These are phyloP conservation scores for Drosophila neocordata DNA, from an alignment of 1,140 invertebrate species.

Conservation along the genomic window DNA sequence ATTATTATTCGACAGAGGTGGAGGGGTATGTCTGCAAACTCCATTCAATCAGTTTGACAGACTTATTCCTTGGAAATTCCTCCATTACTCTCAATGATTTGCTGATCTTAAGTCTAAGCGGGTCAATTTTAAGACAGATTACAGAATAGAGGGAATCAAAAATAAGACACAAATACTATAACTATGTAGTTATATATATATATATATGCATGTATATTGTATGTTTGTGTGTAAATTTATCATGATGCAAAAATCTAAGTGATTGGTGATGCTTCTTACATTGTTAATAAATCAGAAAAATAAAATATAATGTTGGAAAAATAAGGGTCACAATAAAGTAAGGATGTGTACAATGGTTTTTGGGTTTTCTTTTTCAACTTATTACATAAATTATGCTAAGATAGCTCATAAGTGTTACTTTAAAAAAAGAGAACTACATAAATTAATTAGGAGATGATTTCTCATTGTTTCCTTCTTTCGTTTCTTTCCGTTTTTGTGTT, in stretches of 20 bases:
- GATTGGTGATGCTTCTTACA: slow-evolving; percentile 8
- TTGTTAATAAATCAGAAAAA: background rate
- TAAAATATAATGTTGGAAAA: background rate
- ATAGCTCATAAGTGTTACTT: slow-evolving; percentile 41
- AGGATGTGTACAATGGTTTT: background rate
- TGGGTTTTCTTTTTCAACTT: slow-evolving; percentile 32
- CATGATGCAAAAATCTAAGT: background rate
- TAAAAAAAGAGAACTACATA: slow-evolving; percentile 47
- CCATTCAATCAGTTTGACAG: background rate
- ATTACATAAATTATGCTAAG: slow-evolving; percentile 57
- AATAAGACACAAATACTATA: slow-evolving; percentile 11
- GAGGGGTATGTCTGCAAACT: background rate
- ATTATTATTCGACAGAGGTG: background rate
- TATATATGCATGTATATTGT: slow-evolving; percentile 1
- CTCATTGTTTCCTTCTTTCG: slow-evolving; percentile 11
- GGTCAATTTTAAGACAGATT: background rate
- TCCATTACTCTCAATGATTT: background rate
- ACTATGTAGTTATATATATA: slow-evolving; percentile 9
- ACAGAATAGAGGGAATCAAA: background rate
- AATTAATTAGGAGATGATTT: slow-evolving; percentile 42
- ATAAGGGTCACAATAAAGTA: background rate
- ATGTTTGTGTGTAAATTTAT: background rate
- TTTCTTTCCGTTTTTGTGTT: slow-evolving; percentile 19
- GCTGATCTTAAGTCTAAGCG: background rate
- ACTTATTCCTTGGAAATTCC: background rate